Conservation (phyloP, 2,113 vertebrate genomes). For the Dipodomys ordii region DNA sequence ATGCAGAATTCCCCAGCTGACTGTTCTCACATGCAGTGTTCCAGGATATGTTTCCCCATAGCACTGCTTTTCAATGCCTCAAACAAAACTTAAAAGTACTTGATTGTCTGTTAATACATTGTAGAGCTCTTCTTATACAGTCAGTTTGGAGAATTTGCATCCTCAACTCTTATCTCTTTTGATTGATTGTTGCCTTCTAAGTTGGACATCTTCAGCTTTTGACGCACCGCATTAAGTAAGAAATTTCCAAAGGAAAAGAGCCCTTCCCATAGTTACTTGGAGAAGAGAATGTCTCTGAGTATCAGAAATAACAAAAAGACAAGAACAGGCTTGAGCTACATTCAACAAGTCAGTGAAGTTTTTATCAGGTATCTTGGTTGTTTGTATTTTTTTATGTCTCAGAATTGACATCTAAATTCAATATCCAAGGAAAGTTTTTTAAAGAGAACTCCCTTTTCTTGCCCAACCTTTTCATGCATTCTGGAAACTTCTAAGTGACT, state of each 20-base stretch:
- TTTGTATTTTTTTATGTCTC: conserved; percentile 40
- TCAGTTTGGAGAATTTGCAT: background rate
- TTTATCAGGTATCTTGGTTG: conserved; percentile 29
- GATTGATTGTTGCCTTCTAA: conserved; percentile 30
- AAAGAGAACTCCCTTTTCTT: background rate
- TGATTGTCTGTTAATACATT: background rate
- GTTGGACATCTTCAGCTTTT: conserved; percentile 3
- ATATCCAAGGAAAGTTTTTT: background rate
- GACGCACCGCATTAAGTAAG: background rate
- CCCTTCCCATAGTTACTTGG: background rate
- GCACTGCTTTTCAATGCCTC: conserved; percentile 28
- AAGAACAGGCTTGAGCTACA: background rate
- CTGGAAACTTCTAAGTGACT: background rate
- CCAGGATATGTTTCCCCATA: background rate
- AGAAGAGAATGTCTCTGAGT: conserved; percentile 1
- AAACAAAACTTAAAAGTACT: background rate
- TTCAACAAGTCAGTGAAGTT: conserved; percentile 13
- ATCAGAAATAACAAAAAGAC: background rate
- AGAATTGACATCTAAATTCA: conserved; percentile 35
- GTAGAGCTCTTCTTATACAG: conserved; percentile 22
- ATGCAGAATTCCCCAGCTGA: background rate
- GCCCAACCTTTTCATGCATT: background rate
- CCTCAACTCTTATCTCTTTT: background rate
- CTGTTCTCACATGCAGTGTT: background rate
- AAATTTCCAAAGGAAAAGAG: conserved; percentile 30